phyloP scores from a whole-genome alignment of 2,888 invertebrate species.

The Dasysyrphus tricinctus region DNA sequence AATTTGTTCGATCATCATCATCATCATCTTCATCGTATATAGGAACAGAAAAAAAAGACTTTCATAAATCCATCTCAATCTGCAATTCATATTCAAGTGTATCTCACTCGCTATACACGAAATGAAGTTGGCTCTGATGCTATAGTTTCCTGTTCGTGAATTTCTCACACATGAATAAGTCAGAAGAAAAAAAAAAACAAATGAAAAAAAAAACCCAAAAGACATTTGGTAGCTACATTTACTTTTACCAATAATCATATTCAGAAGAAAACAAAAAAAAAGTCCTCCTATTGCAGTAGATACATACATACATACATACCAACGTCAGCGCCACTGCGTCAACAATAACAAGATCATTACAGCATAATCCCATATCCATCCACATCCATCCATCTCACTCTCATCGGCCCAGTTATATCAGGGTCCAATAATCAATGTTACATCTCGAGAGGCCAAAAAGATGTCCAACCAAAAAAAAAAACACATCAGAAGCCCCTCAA shows the following conservation, averaged over 20 bases:
- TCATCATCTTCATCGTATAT: background rate
- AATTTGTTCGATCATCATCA: slow-evolving; percentile 32
- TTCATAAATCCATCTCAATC: slow-evolving; percentile 65
- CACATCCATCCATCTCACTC: slow-evolving; percentile 21
- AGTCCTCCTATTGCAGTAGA: slow-evolving; percentile 41
- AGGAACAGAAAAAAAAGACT: slow-evolving; percentile 43
- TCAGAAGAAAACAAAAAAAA: slow-evolving; percentile 35
- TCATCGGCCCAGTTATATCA: slow-evolving; percentile 62
- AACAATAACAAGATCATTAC: slow-evolving; percentile 69
- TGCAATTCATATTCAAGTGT: slow-evolving; percentile 41
- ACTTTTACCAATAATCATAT: slow-evolving; percentile 65
- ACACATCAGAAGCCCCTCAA: background rate
- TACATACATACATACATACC: no score
- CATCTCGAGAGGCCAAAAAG: slow-evolving; percentile 52
- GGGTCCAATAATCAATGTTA: slow-evolving; percentile 61
- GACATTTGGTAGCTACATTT: slow-evolving; percentile 39
- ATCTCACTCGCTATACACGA: slow-evolving; percentile 16
- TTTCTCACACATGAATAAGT: slow-evolving; percentile 71
- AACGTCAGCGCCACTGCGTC: slow-evolving; percentile 24
- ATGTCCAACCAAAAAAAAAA: slow-evolving; percentile 44
- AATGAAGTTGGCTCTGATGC: background rate
- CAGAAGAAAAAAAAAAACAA: no score
- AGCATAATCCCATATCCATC: slow-evolving; percentile 42
- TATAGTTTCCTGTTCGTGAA: slow-evolving; percentile 72
- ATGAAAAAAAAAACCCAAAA: slow-evolving; percentile 14